These are phyloP conservation scores for Craseonycteris thonglongyai DNA, from an alignment of 2,113 vertebrate genomes.

Conservation along the genomic window DNA sequence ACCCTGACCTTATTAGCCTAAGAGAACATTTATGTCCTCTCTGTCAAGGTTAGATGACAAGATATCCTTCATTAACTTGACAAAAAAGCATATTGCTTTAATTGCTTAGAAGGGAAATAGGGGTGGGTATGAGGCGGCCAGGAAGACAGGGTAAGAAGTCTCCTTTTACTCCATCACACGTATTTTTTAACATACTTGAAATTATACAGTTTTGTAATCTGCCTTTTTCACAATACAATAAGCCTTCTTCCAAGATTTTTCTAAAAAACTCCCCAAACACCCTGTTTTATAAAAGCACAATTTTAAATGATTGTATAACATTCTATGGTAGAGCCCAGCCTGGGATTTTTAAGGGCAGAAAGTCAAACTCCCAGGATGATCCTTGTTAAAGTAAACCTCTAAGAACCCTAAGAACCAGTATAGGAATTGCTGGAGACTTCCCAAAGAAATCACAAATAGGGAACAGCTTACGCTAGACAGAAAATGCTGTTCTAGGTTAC, in stretches of 20 bases:
- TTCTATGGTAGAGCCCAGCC: neutral
- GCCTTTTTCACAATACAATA: neutral
- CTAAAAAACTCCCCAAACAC: neutral
- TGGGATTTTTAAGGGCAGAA: neutral
- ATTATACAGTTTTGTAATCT: neutral
- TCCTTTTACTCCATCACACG: neutral
- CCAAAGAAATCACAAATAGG: neutral
- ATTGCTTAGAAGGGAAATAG: neutral
- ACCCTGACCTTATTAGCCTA: conserved; percentile 14
- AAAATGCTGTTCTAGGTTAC: neutral
- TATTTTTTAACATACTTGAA: neutral
- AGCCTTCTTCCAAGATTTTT: neutral
- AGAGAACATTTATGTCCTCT: conserved; percentile 5
- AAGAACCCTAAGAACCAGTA: neutral
- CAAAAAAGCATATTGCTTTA: neutral
- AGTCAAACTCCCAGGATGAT: neutral
- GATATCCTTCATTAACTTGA: neutral
- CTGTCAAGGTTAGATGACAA: neutral
- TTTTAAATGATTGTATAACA: neutral
- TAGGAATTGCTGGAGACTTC: neutral
- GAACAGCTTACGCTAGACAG: neutral
- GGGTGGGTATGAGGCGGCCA: neutral
- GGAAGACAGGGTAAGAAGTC: neutral
- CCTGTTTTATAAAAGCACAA: neutral
- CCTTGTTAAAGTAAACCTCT: neutral